Evolutionary conservation across 1,140 invertebrate genomes (phyloP).

Genomic region (Acyrthosiphon pisum): DNA sequence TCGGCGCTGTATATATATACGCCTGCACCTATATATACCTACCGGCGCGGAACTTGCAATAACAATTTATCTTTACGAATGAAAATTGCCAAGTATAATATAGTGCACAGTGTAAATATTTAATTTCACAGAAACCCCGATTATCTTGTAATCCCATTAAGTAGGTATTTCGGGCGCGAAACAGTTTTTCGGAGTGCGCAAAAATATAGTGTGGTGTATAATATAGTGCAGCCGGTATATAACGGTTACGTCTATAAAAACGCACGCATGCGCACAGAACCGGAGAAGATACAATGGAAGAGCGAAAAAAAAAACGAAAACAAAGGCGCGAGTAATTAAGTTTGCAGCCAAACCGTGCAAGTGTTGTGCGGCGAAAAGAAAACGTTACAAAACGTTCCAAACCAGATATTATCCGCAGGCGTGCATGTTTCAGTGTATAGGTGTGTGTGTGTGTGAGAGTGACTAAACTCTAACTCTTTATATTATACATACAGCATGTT

Average conservation of each 20-base stretch:
- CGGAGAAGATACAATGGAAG: background rate
- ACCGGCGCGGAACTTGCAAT: background rate
- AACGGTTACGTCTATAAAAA: background rate
- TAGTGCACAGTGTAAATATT: conserved; percentile 4
- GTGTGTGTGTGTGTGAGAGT: background rate
- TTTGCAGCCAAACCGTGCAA: background rate
- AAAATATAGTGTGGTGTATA: background rate
- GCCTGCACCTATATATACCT: background rate
- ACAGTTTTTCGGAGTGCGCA: background rate
- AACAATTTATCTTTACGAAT: conserved; percentile 32
- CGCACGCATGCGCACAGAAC: no score
- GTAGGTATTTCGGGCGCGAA: background rate
- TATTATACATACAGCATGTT: background rate
- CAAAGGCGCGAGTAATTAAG: conserved; percentile 22
- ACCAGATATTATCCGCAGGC: background rate
- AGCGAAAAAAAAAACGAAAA: conserved; percentile 6
- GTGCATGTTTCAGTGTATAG: background rate
- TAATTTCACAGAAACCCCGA: conserved; percentile 28
- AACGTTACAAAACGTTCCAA: background rate
- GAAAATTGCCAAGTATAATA: background rate
- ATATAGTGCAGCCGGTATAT: background rate
- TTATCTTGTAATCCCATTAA: conserved; percentile 37
- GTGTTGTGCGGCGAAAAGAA: background rate
- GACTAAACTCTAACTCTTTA: no score
- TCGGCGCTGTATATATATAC: no score